Evolutionary conservation across 2,113 vertebrate species (phyloP), one percentile per base, ranked within the genome.

Genomic region (Lampris megalopsis): DNA sequence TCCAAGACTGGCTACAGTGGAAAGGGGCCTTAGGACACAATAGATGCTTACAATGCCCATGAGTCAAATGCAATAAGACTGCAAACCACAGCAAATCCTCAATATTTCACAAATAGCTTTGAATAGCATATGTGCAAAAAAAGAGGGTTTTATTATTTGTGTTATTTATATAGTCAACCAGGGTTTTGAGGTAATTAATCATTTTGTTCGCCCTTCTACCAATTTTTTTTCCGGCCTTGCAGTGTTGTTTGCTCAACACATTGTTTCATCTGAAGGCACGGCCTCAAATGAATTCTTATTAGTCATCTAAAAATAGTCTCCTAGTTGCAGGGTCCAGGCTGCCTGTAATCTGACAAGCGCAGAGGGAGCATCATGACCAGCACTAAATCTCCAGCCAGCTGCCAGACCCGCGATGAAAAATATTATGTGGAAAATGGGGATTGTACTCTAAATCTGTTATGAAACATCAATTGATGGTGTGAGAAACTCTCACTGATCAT

Each of bases 281-380:
- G 35, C 73, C 81, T 88, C 88, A 78, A 89, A 91, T 90, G 52
- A 88, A 88, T 92, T 90, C 83, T 89, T 92, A 92, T 94, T 89
- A 89, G 81, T 52, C 4, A 52, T 84, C 87, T 87, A 92, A 93
- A 93, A 92, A 93, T 90, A 91, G 81, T 73, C 76, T 79, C 59
- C 67, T 68, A 54, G 79, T 86, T 85, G 73, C 75, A 78, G 81
- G 65, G 84, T 80, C 76, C 80, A n/a, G 65, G 64, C 72, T 80
- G 86, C 64, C 80, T 87, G 74, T 88, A 88, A 89, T 90, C 79
- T 90, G 84, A 88, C 84, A 86, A 82, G 79, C 83, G 73, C 65
- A 88, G 68, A 81, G 85, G 82, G 79, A 90, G 65, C 81, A 68
- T 81, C 85, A 79, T 68, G 77, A 86, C 74, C 83, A 80, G 35